Evolutionary conservation across 2,888 invertebrate species (phyloP), one percentile per base, ranked within the genome.

Genomic region (Idaea dimidiata): DNA sequence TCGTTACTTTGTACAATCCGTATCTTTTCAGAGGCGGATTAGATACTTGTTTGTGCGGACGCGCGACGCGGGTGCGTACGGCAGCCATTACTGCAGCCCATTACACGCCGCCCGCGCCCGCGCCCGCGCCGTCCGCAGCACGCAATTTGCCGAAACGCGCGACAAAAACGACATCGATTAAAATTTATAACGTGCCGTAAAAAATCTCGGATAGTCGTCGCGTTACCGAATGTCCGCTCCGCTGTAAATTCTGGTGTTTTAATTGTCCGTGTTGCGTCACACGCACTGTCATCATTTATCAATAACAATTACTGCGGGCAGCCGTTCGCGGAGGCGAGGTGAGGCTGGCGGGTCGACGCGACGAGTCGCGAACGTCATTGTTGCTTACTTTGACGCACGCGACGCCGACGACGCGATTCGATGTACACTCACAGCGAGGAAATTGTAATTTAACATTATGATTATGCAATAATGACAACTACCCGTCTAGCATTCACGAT

Each of bases 291-390:
- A 76, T 81, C 81, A 81, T 86, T 85, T 83, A 80, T 86, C 84
- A 86, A 84, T 86, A 87, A 86, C 84, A 86, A 87, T 86, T 82
- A 78, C 81, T 83, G 84, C 82, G 75, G 77, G 80, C 72, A 76
- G 85, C 82, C 84, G 79, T 70, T 10, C 81, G 78, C 72, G 71
- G 75, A 59, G 62, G 56, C 54, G 58, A 10, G 61, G 61, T 57
- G 43, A 57, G 62, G 54, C 61, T 61, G 10, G 6, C 56, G n/a
- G 17, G 56, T 14, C 17, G 17, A 17, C 56, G 17, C 10, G 54
- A n/a, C 6, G 16, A n/a, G 16, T 5, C 17, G 17, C 56, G 18
- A 17, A 6, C 56, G 17, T 6, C 8, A 56, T n/a, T n/a, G n/a
- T n/a, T n/a, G n/a, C 17, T 55, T 16, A n/a, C 53, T 53, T 1